Evolutionary conservation across 1,140 invertebrate species (phyloP).

Genomic region (Formica selysi): DNA sequence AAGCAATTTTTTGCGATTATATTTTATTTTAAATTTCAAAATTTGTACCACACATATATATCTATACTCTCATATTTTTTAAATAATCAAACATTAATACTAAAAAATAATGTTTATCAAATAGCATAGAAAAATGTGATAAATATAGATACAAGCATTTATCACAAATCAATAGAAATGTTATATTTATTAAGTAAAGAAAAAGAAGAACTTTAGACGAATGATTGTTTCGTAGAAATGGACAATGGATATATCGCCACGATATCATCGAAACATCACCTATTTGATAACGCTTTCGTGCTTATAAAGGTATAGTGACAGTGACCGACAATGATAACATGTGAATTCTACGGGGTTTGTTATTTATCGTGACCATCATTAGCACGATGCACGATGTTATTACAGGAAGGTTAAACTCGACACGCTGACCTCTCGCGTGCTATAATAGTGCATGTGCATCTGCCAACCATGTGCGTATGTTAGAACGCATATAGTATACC

Average conservation of each 20-base stretch:
- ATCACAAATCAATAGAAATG: not conserved
- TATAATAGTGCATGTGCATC: constrained; percentile 35
- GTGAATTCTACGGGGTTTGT: not conserved
- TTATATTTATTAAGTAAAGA: not conserved
- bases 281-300: constrained; percentile 1
- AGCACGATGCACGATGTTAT: constrained; percentile 2
- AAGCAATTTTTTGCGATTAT: too few relatives aligned
- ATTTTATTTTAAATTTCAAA: too few relatives aligned
- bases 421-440: constrained; percentile 33
- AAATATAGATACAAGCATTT: not conserved
- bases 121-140: not conserved
- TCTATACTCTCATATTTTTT: too few relatives aligned
- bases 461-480: constrained; percentile 14
- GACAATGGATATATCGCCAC: not conserved
- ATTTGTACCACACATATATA: too few relatives aligned
- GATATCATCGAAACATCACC: not conserved
- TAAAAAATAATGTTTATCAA: not conserved
- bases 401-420: constrained; percentile 11
- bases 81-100: not conserved
- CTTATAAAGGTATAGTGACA: not conserved
- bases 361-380: constrained; percentile 52
- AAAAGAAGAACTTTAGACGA: not conserved
- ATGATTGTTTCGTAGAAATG: not conserved
- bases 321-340: not conserved
- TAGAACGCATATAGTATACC: not conserved